Evolutionary conservation across 2,888 invertebrate species (phyloP).

Genomic region (Sabatieria punctata): DNA sequence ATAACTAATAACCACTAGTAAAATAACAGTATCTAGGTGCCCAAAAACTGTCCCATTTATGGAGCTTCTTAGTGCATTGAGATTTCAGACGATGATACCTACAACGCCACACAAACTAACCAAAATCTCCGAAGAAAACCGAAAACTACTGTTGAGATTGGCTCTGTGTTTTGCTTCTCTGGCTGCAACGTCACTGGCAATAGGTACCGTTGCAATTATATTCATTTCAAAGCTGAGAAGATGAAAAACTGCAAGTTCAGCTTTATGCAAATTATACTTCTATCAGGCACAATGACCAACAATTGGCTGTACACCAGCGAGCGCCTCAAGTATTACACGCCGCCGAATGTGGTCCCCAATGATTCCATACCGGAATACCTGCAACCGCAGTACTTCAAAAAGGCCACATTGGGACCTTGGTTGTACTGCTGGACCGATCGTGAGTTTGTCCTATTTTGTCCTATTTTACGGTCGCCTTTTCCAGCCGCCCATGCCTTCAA

Average conservation of each 20-base stretch:
- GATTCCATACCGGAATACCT: no score
- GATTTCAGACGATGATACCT: constrained; percentile 28
- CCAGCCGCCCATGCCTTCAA: constrained; percentile 20
- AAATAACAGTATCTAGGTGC: no score
- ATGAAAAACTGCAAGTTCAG: no score
- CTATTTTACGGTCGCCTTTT: constrained; percentile 4
- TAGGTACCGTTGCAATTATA: no score
- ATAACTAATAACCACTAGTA: no score
- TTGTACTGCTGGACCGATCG: constrained; percentile 27
- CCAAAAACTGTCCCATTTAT: no score
- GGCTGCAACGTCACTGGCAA: neutral
- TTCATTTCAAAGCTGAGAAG: no score
- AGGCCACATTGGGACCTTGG: constrained; percentile 30
- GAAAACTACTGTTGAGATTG: constrained; percentile 6
- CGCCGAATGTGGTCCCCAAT: no score
- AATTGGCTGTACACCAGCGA: constrained; percentile 29
- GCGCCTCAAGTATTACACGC: constrained; percentile 25
- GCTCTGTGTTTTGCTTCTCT: neutral
- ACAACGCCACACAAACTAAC: constrained; percentile 25
- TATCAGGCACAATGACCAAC: constrained; percentile 24
- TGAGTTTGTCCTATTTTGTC: constrained; percentile 11
- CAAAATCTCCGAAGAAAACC: constrained; percentile 22
- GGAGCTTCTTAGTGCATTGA: no score
- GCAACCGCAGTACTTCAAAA: constrained; percentile 18
- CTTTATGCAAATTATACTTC: no score